phyloP scores from a whole-genome alignment of 2,888 invertebrate species.

The Coleophora flavipennella region DNA sequence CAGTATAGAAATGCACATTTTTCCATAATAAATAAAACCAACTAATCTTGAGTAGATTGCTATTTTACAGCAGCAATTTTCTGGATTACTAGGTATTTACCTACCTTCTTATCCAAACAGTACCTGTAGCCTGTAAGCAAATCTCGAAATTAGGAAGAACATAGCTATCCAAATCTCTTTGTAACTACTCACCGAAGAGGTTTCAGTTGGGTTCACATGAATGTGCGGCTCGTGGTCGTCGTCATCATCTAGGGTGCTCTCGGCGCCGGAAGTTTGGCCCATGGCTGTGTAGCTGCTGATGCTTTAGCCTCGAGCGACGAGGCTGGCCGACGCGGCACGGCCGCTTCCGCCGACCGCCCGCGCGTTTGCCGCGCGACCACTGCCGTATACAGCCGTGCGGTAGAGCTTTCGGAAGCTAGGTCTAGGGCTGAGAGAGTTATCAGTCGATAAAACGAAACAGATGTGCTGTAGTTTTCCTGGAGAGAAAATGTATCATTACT shows the following conservation, averaged over 20 bases:
- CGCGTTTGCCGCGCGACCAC: constrained; percentile 62
- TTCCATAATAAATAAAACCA: no score
- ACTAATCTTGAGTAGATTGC: no score
- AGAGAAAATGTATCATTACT: no score
- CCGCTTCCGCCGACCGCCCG: constrained; percentile 62
- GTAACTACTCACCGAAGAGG: constrained; percentile 62
- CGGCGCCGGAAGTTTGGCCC: constrained; percentile 69
- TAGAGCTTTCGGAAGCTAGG: constrained; percentile 32
- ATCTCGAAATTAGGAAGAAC: no score
- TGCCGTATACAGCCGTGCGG: constrained; percentile 56
- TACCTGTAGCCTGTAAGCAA: no score
- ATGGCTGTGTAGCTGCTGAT: constrained; percentile 32
- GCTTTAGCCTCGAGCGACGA: neutral
- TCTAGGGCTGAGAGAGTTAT: constrained; percentile 17
- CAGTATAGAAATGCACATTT: no score
- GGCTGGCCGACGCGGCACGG: constrained; percentile 37
- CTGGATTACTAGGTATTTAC: no score
- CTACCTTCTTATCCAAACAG: no score
- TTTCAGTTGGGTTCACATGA: constrained; percentile 62
- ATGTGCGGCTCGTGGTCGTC: constrained; percentile 68
- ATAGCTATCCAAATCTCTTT: no score
- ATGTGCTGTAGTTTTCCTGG: no score
- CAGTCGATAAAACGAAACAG: no score
- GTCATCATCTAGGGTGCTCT: constrained; percentile 61
- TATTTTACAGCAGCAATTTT: no score